These are phyloP conservation scores for Helicorthomorpha holstii DNA, from an alignment of 1,140 invertebrate species.

Conservation along the genomic window DNA sequence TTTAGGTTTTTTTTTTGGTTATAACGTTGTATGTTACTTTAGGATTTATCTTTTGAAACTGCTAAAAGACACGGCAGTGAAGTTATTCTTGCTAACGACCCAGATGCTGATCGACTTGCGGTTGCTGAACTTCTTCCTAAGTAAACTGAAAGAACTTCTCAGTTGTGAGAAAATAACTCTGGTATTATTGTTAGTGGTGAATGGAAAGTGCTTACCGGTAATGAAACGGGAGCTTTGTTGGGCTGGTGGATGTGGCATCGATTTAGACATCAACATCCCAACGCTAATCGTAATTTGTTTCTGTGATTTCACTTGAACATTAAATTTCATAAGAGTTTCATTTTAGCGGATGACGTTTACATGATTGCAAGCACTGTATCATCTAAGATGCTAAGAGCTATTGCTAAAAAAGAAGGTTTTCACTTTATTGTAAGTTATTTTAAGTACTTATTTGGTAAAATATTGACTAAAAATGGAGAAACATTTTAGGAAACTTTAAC, in stretches of 20 bases:
- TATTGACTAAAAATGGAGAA: slow-evolving; percentile 9
- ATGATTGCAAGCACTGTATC: slow-evolving; percentile 91
- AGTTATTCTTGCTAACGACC: slow-evolving; percentile 92
- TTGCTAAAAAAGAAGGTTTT: slow-evolving; percentile 65
- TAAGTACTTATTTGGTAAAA: no score
- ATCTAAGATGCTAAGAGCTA: slow-evolving; percentile 81
- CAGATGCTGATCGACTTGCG: slow-evolving; percentile 92
- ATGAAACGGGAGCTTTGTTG: slow-evolving; percentile 86
- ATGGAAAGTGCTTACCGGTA: slow-evolving; percentile 90
- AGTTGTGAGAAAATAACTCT: not conserved
- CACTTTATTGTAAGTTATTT: slow-evolving; percentile 52
- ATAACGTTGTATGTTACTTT: slow-evolving; percentile 4
- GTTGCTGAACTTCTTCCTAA: slow-evolving; percentile 49
- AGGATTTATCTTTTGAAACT: slow-evolving; percentile 61
- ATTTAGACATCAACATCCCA: slow-evolving; percentile 32
- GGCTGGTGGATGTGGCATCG: slow-evolving; percentile 78
- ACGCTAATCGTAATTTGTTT: slow-evolving; percentile 20
- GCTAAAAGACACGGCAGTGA: slow-evolving; percentile 50
- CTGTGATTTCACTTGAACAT: slow-evolving; percentile 1
- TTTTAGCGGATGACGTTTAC: slow-evolving; percentile 37
- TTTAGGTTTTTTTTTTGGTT: no score
- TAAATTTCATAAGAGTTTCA: slow-evolving; percentile 11
- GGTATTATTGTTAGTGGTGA: slow-evolving; percentile 33
- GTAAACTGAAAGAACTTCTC: slow-evolving; percentile 22
- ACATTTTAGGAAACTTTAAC: slow-evolving; percentile 72